phyloP scores from a whole-genome alignment of 2,888 invertebrate genomes.

The Chymomyza fuscimana region DNA sequence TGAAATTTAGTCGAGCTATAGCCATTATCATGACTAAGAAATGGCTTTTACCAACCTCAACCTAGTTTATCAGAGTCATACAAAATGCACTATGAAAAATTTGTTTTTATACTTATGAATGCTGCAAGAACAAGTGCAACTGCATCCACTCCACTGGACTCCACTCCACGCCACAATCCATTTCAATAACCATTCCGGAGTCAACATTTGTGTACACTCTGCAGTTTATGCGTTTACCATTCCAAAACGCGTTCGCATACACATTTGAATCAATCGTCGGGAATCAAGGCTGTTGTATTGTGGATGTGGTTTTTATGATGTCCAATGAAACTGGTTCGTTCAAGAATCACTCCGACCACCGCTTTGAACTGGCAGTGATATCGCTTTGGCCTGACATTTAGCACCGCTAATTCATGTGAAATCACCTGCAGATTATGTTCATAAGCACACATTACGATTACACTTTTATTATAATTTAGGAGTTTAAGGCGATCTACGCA shows the following conservation, averaged over 20 bases:
- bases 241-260: conserved; percentile 66
- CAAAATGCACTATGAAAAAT: conserved; percentile 59
- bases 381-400: conserved; percentile 70
- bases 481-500: conserved; percentile 47
- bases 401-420: conserved; percentile 73
- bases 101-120: conserved; percentile 29
- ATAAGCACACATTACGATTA: conserved; percentile 76
- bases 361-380: conserved; percentile 54
- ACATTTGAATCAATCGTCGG: conserved; percentile 69
- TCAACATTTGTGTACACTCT: conserved; percentile 54
- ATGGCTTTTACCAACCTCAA: not conserved
- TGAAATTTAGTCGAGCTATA: not conserved
- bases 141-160: not conserved
- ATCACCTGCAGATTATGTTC: conserved; percentile 75
- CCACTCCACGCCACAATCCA: conserved; percentile 29
- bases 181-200: conserved; percentile 38
- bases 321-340: conserved; percentile 42
- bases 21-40: not conserved
- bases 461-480: conserved; percentile 78
- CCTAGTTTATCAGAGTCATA: conserved; percentile 52
- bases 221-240: conserved; percentile 62
- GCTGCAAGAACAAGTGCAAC: conserved; percentile 70
- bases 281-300: conserved; percentile 30
- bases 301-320: conserved; percentile 50
- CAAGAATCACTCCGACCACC: conserved; percentile 27